Conservation (phyloP, 2,888 invertebrate species). For the Brassicogethes aeneus region DNA sequence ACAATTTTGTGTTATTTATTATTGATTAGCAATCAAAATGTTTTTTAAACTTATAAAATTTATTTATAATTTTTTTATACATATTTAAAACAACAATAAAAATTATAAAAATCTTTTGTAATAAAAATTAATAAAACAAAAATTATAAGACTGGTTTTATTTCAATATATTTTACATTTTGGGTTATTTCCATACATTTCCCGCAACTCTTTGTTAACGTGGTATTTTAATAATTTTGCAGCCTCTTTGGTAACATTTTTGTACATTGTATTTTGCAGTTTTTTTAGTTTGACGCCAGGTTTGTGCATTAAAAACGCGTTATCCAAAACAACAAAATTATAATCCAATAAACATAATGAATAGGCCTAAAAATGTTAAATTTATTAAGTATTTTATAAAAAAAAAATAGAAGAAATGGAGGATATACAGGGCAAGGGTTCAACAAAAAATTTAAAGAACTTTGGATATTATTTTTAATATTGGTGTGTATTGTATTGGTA, state of each 20-base stretch:
- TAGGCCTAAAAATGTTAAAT: conserved; percentile 19
- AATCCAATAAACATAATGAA: conserved; percentile 23
- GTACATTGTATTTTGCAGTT: conserved; percentile 21
- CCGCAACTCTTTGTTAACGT: conserved; percentile 16
- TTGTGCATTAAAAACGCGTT: conserved; percentile 27
- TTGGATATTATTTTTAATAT: too few relatives aligned
- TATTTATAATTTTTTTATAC: too few relatives aligned
- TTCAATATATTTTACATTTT: conserved; percentile 12
- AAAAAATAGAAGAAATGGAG: not conserved
- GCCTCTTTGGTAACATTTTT: conserved; percentile 14
- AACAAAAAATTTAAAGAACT: not conserved
- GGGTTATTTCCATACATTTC: conserved; percentile 17
- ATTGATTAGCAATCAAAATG: too few relatives aligned
- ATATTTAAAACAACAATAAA: too few relatives aligned
- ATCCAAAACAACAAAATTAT: conserved; percentile 23
- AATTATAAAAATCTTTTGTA: too few relatives aligned
- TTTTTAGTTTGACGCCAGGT: conserved; percentile 26
- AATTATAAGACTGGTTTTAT: too few relatives aligned
- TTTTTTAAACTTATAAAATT: too few relatives aligned
- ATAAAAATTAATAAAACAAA: too few relatives aligned
- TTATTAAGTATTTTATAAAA: conserved; percentile 2
- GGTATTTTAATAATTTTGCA: conserved; percentile 10
- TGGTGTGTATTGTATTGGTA: too few relatives aligned
- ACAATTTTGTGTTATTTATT: too few relatives aligned
- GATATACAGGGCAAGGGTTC: not conserved